Conservation (phyloP, 2,888 invertebrate species). For the Malthinus flaveolus region DNA sequence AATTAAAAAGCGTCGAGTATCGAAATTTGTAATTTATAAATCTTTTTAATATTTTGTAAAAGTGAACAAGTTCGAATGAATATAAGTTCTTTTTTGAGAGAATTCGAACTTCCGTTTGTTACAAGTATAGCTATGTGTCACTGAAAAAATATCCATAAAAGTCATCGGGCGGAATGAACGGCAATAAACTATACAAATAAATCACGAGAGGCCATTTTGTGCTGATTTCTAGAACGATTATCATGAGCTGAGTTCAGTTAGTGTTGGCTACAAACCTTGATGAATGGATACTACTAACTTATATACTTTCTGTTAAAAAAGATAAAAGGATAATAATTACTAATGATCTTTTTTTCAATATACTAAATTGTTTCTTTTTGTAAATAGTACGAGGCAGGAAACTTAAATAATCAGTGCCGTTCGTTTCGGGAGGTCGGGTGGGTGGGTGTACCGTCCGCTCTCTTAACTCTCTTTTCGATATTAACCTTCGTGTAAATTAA, state of each 20-base stretch:
- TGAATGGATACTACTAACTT: conserved; percentile 28
- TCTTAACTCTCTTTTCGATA: no score
- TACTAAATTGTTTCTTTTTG: not conserved
- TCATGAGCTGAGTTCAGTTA: conserved; percentile 39
- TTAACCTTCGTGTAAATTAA: no score
- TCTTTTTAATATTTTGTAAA: conserved; percentile 1
- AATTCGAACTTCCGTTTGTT: conserved; percentile 29
- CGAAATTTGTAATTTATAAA: no score
- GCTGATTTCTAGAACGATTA: conserved; percentile 39
- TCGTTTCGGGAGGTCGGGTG: no score
- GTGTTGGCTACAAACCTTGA: conserved; percentile 29
- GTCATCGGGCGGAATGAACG: conserved; percentile 51
- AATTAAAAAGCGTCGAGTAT: no score
- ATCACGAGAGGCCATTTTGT: conserved; percentile 46
- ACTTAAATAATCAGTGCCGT: no score
- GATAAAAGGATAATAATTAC: conserved; percentile 26
- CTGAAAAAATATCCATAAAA: conserved; percentile 50
- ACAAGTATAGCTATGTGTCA: conserved; percentile 31
- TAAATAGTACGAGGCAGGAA: no score
- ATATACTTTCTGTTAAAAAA: conserved; percentile 27
- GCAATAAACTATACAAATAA: conserved; percentile 52
- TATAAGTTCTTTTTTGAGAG: conserved; percentile 20
- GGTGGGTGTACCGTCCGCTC: no score
- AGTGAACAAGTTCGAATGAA: conserved; percentile 21
- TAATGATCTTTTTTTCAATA: conserved; percentile 20